These are phyloP conservation scores for Triplophysa yarkandensis DNA, from an alignment of 2,797 vertebrate genomes.

Conservation along the genomic window DNA sequence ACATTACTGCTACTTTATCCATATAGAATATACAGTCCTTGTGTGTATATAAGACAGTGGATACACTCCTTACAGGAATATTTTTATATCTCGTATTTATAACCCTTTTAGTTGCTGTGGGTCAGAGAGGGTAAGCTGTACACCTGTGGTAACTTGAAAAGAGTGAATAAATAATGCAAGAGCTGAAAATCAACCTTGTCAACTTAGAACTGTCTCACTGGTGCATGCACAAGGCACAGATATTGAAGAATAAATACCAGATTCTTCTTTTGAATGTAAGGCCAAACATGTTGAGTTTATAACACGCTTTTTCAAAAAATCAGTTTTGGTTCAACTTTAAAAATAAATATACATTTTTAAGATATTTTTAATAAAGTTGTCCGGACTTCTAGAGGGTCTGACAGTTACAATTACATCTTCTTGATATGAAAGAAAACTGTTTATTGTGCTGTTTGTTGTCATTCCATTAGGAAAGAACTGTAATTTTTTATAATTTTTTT, in stretches of 20 bases:
- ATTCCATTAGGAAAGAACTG: not conserved
- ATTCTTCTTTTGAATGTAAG: not conserved
- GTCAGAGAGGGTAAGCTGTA: conserved; percentile 11
- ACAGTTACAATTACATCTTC: not conserved
- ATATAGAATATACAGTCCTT: conserved; percentile 6
- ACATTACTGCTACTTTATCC: not conserved
- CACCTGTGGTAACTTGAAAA: conserved; percentile 44
- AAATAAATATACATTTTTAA: not conserved
- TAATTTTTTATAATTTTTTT: not conserved
- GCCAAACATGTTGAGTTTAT: not conserved
- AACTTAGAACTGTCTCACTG: conserved; percentile 4
- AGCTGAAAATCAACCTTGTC: conserved; percentile 37
- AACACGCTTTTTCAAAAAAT: not conserved
- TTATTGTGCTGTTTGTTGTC: not conserved
- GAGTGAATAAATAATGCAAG: conserved; percentile 53
- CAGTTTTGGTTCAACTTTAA: not conserved
- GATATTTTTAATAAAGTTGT: not conserved
- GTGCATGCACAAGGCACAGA: conserved; percentile 20
- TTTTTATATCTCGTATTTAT: conserved; percentile 36
- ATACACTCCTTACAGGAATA: conserved; percentile 23
- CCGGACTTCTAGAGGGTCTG: not conserved
- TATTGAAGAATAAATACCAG: not conserved
- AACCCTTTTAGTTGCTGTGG: conserved; percentile 3
- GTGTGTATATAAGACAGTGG: conserved; percentile 20
- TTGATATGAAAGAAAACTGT: not conserved